Evolutionary conservation across 2,113 vertebrate genomes (phyloP).

Genomic region (Hypocryptadius cinnamomeus): DNA sequence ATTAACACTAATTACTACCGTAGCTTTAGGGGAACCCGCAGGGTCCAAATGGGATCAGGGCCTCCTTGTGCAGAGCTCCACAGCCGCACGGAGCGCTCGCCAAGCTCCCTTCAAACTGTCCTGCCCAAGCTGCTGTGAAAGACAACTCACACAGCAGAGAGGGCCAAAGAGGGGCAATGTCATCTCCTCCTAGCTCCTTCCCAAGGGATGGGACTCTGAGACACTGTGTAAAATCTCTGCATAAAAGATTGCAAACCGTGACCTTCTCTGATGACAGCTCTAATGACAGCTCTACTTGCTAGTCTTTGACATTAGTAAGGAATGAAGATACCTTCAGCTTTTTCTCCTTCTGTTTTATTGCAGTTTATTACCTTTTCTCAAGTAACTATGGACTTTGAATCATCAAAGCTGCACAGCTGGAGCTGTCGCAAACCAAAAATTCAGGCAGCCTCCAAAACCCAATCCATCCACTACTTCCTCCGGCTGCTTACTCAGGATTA

Average conservation of each 20-base stretch:
- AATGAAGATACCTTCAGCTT: not conserved
- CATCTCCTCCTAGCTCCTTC: not conserved
- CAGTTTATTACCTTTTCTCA: not conserved
- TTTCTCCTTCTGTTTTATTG: not conserved
- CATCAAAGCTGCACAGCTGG: not conserved
- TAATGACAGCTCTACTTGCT: not conserved
- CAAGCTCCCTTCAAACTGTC: not conserved
- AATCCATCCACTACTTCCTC: not conserved
- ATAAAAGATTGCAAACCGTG: not conserved
- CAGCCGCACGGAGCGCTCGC: fast-evolving
- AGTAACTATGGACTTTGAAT: fast-evolving
- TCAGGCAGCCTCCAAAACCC: not conserved
- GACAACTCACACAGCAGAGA: not conserved
- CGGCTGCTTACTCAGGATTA: fast-evolving
- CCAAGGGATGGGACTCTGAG: not conserved
- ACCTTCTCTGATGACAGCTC: not conserved
- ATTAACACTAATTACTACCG: not conserved
- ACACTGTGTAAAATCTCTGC: not conserved
- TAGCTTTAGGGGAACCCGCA: not conserved
- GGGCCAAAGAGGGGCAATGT: not conserved
- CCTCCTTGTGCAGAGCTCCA: not conserved
- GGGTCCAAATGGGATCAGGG: not conserved
- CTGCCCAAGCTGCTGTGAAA: not conserved
- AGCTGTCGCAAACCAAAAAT: not conserved
- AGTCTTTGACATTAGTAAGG: not conserved